Evolutionary conservation across 2,113 vertebrate genomes (phyloP).

Genomic region (Zootoca vivipara): DNA sequence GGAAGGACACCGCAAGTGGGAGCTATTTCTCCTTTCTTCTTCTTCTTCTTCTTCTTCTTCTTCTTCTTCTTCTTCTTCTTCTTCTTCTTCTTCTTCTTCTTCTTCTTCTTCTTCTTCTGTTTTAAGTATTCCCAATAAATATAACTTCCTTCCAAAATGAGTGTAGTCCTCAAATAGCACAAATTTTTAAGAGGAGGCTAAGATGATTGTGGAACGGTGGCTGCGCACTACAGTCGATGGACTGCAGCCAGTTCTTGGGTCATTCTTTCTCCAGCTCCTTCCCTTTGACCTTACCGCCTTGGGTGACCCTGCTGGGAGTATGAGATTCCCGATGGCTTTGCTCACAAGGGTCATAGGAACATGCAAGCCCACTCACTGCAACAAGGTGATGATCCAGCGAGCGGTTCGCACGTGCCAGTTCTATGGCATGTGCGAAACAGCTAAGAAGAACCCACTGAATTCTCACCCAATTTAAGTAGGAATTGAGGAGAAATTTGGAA

Average conservation of each 20-base stretch:
- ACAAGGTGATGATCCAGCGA: too few species aligned
- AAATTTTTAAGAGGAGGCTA: not conserved
- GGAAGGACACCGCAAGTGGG: slow-evolving; percentile 32
- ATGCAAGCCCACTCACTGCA: too few species aligned
- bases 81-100: not conserved
- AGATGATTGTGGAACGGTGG: not conserved
- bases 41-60: not conserved
- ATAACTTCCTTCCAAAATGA: not conserved
- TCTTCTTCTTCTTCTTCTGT: too few species aligned
- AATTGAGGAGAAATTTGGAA: not conserved
- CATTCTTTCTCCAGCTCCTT: too few species aligned
- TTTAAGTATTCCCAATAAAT: not conserved
- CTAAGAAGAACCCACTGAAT: not conserved
- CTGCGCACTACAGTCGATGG: not conserved
- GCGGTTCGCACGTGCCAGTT: too few species aligned
- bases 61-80: not conserved
- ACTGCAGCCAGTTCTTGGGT: not conserved
- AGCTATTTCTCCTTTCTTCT: not conserved
- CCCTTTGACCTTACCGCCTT: too few species aligned
- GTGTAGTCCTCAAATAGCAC: not conserved
- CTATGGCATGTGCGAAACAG: not conserved
- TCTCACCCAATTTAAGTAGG: not conserved
- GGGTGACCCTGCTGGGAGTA: too few species aligned
- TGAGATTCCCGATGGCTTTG: too few species aligned
- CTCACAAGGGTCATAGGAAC: too few species aligned